These are phyloP conservation scores for Crossocerus cetratus DNA, from an alignment of 2,888 invertebrate genomes.

Conservation along the genomic window DNA sequence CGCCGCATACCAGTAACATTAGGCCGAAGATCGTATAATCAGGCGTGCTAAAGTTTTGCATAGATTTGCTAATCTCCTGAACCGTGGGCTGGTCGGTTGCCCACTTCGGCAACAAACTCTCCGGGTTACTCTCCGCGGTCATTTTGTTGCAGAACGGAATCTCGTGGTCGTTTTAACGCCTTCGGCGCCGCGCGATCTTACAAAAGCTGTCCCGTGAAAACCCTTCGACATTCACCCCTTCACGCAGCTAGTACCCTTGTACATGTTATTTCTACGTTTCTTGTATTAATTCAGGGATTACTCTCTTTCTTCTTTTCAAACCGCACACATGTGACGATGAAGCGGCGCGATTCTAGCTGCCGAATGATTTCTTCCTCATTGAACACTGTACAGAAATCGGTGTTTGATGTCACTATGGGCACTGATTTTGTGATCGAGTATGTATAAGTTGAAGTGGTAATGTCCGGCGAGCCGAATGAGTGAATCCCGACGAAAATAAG, in stretches of 20 bases:
- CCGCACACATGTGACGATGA: too few relatives aligned
- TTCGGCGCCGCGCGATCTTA: constrained; percentile 22
- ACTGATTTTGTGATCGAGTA: too few relatives aligned
- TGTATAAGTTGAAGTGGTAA: background rate
- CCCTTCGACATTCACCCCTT: too few relatives aligned
- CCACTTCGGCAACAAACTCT: constrained; percentile 52
- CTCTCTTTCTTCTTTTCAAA: too few relatives aligned
- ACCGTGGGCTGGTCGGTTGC: constrained; percentile 73
- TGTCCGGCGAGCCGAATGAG: background rate
- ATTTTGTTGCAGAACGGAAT: constrained; percentile 64
- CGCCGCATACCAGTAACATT: constrained; percentile 87
- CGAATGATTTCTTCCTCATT: too few relatives aligned
- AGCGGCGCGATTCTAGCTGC: too few relatives aligned
- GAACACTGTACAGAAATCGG: too few relatives aligned
- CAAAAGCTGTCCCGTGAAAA: too few relatives aligned
- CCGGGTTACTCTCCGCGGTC: constrained; percentile 59
- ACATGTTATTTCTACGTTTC: too few relatives aligned
- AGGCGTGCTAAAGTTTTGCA: constrained; percentile 84
- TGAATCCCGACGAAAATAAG: constrained; percentile 4
- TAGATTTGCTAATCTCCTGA: constrained; percentile 77
- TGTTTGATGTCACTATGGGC: too few relatives aligned
- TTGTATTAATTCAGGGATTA: too few relatives aligned
- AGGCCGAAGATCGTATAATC: constrained; percentile 88
- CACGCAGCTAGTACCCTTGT: too few relatives aligned
- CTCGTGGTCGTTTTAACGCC: constrained; percentile 29